Evolutionary conservation across 2,113 vertebrate species (phyloP).

Genomic region (Mesoclemmys tuberculata): DNA sequence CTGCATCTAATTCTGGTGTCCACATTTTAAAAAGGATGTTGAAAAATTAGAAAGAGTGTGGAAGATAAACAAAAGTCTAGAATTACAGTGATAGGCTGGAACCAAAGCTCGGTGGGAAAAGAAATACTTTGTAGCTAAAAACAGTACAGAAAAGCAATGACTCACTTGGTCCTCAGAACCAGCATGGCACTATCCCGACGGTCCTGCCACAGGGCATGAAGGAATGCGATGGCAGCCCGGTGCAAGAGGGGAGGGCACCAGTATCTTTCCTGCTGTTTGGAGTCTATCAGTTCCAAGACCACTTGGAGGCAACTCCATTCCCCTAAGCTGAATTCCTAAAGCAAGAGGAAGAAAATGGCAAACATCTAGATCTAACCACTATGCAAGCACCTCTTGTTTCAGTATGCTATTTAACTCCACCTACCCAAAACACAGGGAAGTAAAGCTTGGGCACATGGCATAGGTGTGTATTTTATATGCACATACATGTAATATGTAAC

Average conservation of each 20-base stretch:
- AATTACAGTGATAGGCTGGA: background rate
- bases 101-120: background rate
- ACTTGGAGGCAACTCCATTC: conserved; percentile 96
- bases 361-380: background rate
- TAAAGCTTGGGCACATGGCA: background rate
- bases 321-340: conserved; percentile 92
- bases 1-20: no score
- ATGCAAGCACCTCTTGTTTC: background rate
- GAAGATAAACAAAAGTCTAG: background rate
- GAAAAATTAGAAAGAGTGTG: no score
- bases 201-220: conserved; percentile 98
- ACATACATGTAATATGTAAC: background rate
- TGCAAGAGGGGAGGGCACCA: conserved; percentile 95
- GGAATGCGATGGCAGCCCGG: conserved; percentile 91
- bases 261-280: conserved; percentile 89
- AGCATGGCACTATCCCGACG: conserved; percentile 95
- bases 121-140: background rate
- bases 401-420: background rate
- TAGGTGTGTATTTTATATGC: fast-evolving
- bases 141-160: background rate
- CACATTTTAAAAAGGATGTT: no score
- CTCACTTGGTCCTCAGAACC: conserved; percentile 93
- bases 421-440: background rate
- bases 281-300: conserved; percentile 92
- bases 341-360: background rate